These are phyloP conservation scores for Paragorgia papillata DNA, from an alignment of 92 coral and sea anemone species.

Conservation along the genomic window DNA sequence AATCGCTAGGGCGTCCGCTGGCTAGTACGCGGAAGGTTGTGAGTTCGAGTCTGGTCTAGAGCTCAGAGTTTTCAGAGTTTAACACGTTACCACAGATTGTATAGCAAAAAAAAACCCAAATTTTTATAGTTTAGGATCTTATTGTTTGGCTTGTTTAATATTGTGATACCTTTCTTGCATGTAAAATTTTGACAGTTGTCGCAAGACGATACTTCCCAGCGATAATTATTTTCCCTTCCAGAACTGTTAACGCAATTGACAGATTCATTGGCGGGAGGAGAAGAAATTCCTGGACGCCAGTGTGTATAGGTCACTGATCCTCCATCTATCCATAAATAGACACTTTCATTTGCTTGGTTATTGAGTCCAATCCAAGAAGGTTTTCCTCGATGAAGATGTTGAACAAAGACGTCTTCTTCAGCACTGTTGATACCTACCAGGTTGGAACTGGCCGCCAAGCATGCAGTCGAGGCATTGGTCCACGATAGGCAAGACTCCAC, in stretches of 20 bases:
- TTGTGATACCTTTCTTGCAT: conserved; percentile 36
- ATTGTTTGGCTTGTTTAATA: too few species aligned
- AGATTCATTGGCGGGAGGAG: background rate
- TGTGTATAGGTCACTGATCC: conserved; percentile 3
- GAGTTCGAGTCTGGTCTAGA: too few species aligned
- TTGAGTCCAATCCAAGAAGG: conserved; percentile 24
- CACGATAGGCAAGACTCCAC: background rate
- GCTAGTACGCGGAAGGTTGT: too few species aligned
- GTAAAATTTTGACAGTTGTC: conserved; percentile 22
- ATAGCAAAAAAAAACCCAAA: too few species aligned
- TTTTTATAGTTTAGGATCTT: too few species aligned
- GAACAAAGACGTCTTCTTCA: conserved; percentile 36
- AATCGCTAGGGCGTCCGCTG: too few species aligned
- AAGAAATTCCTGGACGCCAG: conserved; percentile 16
- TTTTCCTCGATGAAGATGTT: conserved; percentile 12
- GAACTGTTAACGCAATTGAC: conserved; percentile 15
- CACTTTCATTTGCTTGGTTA: conserved; percentile 31
- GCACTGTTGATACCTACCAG: conserved; percentile 14
- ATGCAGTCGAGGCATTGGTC: background rate
- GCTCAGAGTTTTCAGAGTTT: too few species aligned
- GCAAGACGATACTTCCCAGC: conserved; percentile 18
- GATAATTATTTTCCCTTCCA: conserved; percentile 15
- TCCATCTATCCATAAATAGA: conserved; percentile 21
- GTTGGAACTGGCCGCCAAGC: background rate
- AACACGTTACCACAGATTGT: too few species aligned